These are phyloP conservation scores for Lepus europaeus DNA, from an alignment of 2,113 vertebrate genomes.

Conservation along the genomic window DNA sequence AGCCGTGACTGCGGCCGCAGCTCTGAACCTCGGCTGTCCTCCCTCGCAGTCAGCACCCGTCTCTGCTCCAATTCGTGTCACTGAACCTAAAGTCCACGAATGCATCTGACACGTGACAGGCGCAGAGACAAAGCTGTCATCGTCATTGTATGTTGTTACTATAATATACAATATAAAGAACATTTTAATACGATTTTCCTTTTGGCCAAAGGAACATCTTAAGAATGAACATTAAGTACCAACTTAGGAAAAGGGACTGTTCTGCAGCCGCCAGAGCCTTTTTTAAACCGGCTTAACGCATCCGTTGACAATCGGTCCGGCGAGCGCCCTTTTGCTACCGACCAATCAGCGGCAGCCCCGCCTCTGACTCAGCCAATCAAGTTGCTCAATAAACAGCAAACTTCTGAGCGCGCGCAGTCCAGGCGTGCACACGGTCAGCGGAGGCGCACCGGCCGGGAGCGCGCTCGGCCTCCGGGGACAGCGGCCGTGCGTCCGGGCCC, in stretches of 20 bases:
- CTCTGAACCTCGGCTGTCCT: neutral
- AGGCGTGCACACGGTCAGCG: too few relatives aligned
- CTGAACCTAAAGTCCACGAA: neutral
- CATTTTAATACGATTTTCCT: neutral
- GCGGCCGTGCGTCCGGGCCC: too few relatives aligned
- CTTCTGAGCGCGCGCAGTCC: too few relatives aligned
- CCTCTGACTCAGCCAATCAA: neutral
- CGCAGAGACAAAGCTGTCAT: neutral
- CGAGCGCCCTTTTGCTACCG: neutral
- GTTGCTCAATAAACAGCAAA: too few relatives aligned
- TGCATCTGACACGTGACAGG: neutral
- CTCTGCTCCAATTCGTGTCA: neutral
- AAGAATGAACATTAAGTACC: neutral
- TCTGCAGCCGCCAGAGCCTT: neutral
- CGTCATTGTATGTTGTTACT: neutral
- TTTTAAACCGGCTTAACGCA: neutral
- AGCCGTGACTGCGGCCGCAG: neutral
- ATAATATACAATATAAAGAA: neutral
- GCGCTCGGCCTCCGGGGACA: too few relatives aligned
- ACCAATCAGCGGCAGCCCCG: neutral
- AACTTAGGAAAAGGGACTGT: neutral
- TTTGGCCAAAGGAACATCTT: neutral
- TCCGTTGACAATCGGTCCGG: neutral
- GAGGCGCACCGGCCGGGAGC: too few relatives aligned
- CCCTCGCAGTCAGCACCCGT: neutral